Evolutionary conservation across 2,888 invertebrate species (phyloP), one percentile per base, ranked within the genome.

Genomic region (Epirrhoe alternata): DNA sequence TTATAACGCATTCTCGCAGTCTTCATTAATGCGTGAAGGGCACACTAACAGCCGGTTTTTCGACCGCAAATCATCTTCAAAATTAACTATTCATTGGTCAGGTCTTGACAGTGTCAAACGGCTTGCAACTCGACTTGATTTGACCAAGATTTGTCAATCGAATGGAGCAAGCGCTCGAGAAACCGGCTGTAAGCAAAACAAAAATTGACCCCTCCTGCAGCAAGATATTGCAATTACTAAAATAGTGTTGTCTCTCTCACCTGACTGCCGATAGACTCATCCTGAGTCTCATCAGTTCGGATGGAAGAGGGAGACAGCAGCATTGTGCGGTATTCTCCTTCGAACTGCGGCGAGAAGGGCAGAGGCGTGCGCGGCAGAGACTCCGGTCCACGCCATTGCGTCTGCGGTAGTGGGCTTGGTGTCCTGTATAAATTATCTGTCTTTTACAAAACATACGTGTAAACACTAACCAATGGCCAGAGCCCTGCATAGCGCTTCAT

Each of bases 251-350:
- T 42, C 38, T 42, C 38, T 12, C 87, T 87, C 77, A 95, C 95
- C 94, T 95, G 95, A 80, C 94, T 94, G 45, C 87, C 87, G 58
- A 95, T 94, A 61, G 94, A 94, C 72, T 94, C 94, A 71, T 93
- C 91, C 35, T 87, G 47, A 6, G 88, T 88, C 12, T 93, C 93
- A 42, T 93, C 93, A n/a, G 88, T 92, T 73, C 90, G 87, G 0
- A 73, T 80, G 47, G 91, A 89, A 1, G 86, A 72, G 0, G 92
- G 90, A 5, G 93, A 89, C 55, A 92, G 75, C 78, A 91, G 71
- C 64, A 87, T 65, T 38, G 83, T 85, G 64, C 91, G 79, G 83
- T 87, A 90, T 6, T 93, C 92, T 4, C 88, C 87, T 64, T 92
- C 90, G 53, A 82, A 69, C 66, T 88, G 92, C 5, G 87, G 85